Percentiles rank a stretch among this genome's conserved stretches.
phyloP scores from a whole-genome alignment of 1,140 invertebrate genomes.

The Aphelenchoides avenae region DNA sequence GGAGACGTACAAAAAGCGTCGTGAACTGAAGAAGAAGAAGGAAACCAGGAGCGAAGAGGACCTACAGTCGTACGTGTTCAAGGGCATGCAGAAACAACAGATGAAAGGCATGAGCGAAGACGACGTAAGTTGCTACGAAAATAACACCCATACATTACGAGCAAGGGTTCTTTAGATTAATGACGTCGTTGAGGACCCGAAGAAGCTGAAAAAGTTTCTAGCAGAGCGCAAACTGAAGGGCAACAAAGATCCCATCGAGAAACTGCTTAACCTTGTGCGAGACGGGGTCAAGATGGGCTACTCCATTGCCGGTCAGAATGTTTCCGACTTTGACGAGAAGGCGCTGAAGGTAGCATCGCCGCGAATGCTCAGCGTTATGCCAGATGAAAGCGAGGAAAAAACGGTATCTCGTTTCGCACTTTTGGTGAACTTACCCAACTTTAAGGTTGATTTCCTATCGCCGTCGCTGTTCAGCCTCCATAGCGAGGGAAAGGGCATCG shows the following conservation, averaged over 20 bases:
- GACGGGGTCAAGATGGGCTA: constrained; percentile 46
- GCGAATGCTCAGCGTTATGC: constrained; percentile 41
- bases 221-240: constrained; percentile 10
- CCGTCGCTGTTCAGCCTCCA: constrained; percentile 34
- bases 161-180: constrained; percentile 26
- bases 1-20: constrained; percentile 11
- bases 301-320: constrained; percentile 37
- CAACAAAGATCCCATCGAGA: constrained; percentile 37
- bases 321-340: constrained; percentile 39
- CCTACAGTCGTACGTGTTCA: constrained; percentile 32
- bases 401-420: too few species aligned
- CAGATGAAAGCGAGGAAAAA: constrained; percentile 22
- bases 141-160: too few species aligned
- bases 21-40: constrained; percentile 25
- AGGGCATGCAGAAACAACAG: constrained; percentile 27
- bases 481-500: constrained; percentile 23
- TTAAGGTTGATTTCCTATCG: constrained; percentile 33
- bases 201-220: constrained; percentile 21
- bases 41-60: constrained; percentile 35
- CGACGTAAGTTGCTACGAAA: too few species aligned
- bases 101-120: constrained; percentile 19
- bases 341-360: constrained; percentile 49
- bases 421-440: neutral
- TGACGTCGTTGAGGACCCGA: constrained; percentile 17
- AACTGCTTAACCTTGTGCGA: constrained; percentile 31